Base-by-base conservation (phyloP, 2,888 invertebrate species). In the Melipona beecheii region DNA sequence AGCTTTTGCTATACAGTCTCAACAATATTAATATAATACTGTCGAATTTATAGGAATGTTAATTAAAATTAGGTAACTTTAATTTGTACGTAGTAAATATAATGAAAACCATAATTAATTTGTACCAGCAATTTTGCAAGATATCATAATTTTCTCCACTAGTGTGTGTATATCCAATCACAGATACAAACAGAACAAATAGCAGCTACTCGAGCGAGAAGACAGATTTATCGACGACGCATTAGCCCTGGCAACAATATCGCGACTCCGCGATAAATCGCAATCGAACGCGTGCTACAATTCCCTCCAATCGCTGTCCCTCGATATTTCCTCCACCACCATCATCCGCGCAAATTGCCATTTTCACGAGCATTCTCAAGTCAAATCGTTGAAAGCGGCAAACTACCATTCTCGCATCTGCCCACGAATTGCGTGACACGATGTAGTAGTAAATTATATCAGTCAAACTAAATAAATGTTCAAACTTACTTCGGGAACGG, bases 301-400 rank as follows among this genome's bases (percentile, higher is more conserved):
- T 78, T 68, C 62, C 62, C 54, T 27, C 24, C 75, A 79, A 79
- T 79, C 62, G 62, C 60, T 19, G 74, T 49, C 68, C 60, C 21
- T 4, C n/a, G 21, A 70, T 73, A 69, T 74, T 69, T 70, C 36
- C 21, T 21, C 36, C 36, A 2, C 54, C 21, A 21, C 9, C n/a
- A 31, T 27, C 9, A 19, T 15, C 68, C 52, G 73, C 74, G 24
- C 69, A 58, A 74, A 78, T 70, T 58, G 58, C 52, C 69, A 69
- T 81, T 81, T 69, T 78, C 81, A 36, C 73, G 21, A 27, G 31
- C 31, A 36, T 36, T 36, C 36, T 15, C 19, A n/a, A 13, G 50
- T 13, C 43, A 21, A 60, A 52, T 62, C 52, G 69, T 70, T 70
- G 54, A 31, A 64, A 19, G 36, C 9, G 36, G 36, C 1, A 36